Evolutionary conservation across 2,113 vertebrate genomes (phyloP), one percentile per base, ranked within the genome.

Genomic region (Halcyon senegalensis): DNA sequence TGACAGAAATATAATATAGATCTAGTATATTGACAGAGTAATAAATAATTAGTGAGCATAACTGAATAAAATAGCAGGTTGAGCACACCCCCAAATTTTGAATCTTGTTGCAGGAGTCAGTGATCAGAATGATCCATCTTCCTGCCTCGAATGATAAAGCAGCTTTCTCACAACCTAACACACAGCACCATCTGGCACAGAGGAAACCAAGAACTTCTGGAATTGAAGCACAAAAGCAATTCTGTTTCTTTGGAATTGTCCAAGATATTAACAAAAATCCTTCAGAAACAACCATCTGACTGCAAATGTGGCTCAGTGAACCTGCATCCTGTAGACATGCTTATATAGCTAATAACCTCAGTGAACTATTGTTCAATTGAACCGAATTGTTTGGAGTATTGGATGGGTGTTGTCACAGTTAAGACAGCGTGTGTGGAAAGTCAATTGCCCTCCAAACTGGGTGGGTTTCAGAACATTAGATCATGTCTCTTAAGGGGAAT

Each of bases 21-120:
- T 51, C 79, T 94, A 17, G 0, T 81, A 85, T 83, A 94, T 48
- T 51, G 30, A 92, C 62, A 58, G 92, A 64, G 69, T 90, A 97
- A 96, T 96, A 98, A 97, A 97, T 95, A 96, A 94, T 96, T 97
- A 96, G 96, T 70, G 88, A 96, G 87, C 31, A 93, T 81, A 97
- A 89, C 31, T 91, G 93, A 94, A 74, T 75, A 86, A 96, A 96
- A 96, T 25, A 93, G 90, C 82, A 97, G 80, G 86, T 82, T 95
- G 79, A 96, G 87, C 56, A 92, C 80, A 90, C 46, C 92, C 75
- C 46, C 93, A 87, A 87, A 95, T 94, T 96, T 85, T 89, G 93
- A 92, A 82, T 96, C 88, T 81, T 89, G 89, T 86, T 64, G 79
- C 27, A 88, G 59, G 96, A 97, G 51, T 79, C 77, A 89, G 77